A percentile compares a stretch with the other conserved stretches of the same genome.
Conservation (phyloP, 2,888 invertebrate genomes). For the Sinodicranocentrus sp. region DNA sequence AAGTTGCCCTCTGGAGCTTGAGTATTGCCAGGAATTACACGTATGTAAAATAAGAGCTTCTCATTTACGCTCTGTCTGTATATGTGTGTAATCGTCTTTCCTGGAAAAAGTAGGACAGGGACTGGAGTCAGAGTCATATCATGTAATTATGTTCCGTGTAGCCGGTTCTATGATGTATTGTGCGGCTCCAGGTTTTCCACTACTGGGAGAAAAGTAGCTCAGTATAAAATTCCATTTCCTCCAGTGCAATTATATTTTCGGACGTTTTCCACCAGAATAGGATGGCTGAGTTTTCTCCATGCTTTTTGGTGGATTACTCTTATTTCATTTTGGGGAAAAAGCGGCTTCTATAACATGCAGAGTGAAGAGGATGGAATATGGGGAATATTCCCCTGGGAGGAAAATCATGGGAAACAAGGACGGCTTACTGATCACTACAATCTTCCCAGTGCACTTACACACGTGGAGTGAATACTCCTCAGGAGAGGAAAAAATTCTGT, state of each 20-base stretch:
- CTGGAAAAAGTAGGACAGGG: not conserved
- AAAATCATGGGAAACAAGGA: conserved; percentile 18
- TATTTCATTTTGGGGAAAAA: not conserved
- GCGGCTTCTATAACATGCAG: not conserved
- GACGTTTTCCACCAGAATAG: too few species aligned
- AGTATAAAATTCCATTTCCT: conserved; percentile 1
- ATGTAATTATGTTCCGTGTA: too few species aligned
- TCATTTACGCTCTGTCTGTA: not conserved
- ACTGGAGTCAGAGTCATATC: too few species aligned
- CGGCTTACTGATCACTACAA: conserved; percentile 24
- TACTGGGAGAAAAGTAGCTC: too few species aligned
- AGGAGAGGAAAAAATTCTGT: too few species aligned
- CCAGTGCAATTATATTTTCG: not conserved
- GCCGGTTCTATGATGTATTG: too few species aligned
- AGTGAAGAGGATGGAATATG: not conserved
- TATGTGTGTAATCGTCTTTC: not conserved
- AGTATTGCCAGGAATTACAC: too few species aligned
- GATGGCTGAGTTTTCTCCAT: too few species aligned
- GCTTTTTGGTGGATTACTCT: not conserved
- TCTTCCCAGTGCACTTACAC: not conserved
- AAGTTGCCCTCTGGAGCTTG: too few species aligned
- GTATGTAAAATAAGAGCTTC: not conserved
- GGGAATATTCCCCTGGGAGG: conserved; percentile 18
- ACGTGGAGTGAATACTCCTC: not conserved
- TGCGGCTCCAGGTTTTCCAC: too few species aligned